Percentiles rank a stretch among this genome's conserved stretches.
Evolutionary conservation across 1,140 invertebrate species (phyloP).

Genomic region (Aphis gossypii): DNA sequence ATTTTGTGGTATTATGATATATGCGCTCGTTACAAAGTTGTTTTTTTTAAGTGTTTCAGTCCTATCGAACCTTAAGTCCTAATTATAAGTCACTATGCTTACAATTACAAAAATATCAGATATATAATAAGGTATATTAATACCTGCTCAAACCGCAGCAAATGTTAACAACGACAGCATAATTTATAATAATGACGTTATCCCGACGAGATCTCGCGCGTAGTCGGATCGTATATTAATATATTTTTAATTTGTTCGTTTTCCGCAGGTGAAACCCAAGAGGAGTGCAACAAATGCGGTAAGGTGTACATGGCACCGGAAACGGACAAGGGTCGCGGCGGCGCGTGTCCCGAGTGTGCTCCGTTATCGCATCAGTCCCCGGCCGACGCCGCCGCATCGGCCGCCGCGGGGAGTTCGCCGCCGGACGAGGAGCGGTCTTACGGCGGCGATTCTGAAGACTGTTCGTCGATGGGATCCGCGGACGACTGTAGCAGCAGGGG

Average conservation of each 20-base stretch:
- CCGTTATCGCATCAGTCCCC: not conserved
- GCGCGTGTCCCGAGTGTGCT: conserved; percentile 17
- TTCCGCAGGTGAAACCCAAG: conserved; percentile 41
- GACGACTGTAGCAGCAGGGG: not conserved
- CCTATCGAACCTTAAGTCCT: not conserved
- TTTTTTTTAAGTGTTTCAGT: not conserved
- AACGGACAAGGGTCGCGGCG: conserved; percentile 48
- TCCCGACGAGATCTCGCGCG: not conserved
- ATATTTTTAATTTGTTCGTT: not conserved
- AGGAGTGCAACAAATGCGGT: conserved; percentile 39
- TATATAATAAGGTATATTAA: not conserved
- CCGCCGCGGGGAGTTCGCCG: not conserved
- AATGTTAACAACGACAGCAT: no score
- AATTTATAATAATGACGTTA: not conserved
- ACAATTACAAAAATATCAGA: not conserved
- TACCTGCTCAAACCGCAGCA: no score
- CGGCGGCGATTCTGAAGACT: conserved; percentile 23
- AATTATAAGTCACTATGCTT: not conserved
- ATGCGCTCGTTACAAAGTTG: not conserved
- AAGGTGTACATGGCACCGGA: conserved; percentile 51
- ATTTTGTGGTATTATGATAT: not conserved
- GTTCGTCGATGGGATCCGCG: conserved; percentile 18
- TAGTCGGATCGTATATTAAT: not conserved
- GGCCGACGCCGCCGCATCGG: no score
- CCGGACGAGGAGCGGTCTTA: not conserved